Conservation (phyloP, 2,113 vertebrate genomes). For the Pachyramphus minor region DNA sequence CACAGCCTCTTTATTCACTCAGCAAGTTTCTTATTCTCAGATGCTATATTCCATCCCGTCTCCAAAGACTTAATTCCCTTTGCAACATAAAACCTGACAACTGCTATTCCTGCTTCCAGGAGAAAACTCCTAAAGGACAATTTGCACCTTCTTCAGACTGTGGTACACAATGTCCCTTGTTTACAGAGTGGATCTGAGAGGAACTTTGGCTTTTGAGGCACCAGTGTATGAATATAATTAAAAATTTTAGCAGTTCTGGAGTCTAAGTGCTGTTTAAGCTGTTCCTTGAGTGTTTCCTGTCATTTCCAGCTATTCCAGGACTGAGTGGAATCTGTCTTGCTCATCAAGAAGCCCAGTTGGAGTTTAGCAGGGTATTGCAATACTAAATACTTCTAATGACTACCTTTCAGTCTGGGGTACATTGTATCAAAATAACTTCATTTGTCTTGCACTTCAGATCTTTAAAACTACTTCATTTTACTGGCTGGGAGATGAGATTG, state of each 20-base stretch:
- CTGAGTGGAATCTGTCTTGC: background rate
- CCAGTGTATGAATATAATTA: fast-evolving
- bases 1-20: background rate
- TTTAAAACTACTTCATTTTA: background rate
- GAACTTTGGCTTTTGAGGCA: background rate
- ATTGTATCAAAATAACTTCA: background rate
- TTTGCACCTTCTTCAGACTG: background rate
- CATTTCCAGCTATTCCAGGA: background rate
- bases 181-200: background rate
- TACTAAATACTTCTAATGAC: background rate
- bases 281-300: background rate
- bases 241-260: background rate
- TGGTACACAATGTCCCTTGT: fast-evolving
- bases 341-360: background rate
- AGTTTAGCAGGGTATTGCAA: background rate
- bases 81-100: background rate
- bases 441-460: background rate
- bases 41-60: background rate
- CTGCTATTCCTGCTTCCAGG: background rate
- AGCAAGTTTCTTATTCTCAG: fast-evolving
- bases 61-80: background rate
- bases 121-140: background rate
- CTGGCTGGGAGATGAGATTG: background rate
- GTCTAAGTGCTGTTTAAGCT: background rate
- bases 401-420: background rate